Evolutionary conservation across 2,113 vertebrate species (phyloP).

Genomic region (Sterna hirundo): DNA sequence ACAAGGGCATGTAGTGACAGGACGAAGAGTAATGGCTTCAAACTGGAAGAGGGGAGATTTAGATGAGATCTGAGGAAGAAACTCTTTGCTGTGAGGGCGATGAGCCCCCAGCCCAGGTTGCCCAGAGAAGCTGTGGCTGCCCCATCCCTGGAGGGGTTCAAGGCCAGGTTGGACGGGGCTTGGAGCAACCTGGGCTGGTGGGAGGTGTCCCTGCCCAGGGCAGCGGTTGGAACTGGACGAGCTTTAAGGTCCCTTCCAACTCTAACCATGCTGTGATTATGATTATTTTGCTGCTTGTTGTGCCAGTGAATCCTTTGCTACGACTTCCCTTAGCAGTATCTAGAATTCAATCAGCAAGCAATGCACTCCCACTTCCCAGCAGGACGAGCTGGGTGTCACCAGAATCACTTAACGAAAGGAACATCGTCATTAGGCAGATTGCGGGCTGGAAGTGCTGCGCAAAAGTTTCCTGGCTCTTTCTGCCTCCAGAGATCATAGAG

Average conservation of each 20-base stretch:
- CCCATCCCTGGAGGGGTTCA: neutral
- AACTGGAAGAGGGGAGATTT: neutral
- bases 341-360: neutral
- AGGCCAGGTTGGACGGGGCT: neutral
- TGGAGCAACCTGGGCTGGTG: neutral
- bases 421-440: fast-evolving
- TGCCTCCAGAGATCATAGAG: neutral
- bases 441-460: neutral
- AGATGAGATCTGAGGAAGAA: neutral
- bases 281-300: neutral
- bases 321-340: neutral
- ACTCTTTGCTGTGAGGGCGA: neutral
- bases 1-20: neutral
- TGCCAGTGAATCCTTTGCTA: neutral
- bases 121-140: neutral
- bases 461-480: neutral
- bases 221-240: neutral
- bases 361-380: neutral
- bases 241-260: neutral
- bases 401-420: neutral
- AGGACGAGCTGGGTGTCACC: neutral
- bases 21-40: neutral
- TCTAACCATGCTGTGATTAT: neutral
- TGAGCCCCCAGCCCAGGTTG: neutral
- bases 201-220: neutral